Evolutionary conservation across 1,140 invertebrate genomes (phyloP).

Genomic region (Mya arenaria): DNA sequence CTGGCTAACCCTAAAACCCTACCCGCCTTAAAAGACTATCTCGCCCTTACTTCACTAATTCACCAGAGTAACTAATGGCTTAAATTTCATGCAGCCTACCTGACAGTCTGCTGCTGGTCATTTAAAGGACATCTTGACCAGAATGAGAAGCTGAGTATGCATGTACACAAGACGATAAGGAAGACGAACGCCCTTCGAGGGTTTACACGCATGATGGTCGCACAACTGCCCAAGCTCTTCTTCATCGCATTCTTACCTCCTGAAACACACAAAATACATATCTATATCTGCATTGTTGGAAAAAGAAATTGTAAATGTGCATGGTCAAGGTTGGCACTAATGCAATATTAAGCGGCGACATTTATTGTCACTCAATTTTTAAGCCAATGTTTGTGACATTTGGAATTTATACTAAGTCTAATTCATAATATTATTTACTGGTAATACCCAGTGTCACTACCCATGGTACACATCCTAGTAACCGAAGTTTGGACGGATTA

Average conservation of each 20-base stretch:
- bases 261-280: no score
- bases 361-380: no score
- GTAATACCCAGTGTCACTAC: no score
- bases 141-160: slow-evolving; percentile 50
- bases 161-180: slow-evolving; percentile 45
- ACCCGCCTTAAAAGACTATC: not conserved
- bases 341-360: no score
- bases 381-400: no score
- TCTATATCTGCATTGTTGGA: no score
- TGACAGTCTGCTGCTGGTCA: not conserved
- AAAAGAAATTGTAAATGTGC: no score
- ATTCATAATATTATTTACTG: no score
- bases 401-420: no score
- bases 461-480: no score
- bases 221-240: not conserved
- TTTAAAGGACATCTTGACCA: slow-evolving; percentile 55
- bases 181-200: slow-evolving; percentile 11
- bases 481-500: no score
- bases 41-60: not conserved
- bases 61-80: not conserved
- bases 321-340: no score
- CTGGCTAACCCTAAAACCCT: not conserved
- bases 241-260: not conserved
- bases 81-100: not conserved
- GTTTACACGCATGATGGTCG: slow-evolving; percentile 10